Percentiles rank a stretch among this genome's conserved stretches.
phyloP scores from a whole-genome alignment of 2,888 invertebrate species.

The Tortrix viridana region DNA sequence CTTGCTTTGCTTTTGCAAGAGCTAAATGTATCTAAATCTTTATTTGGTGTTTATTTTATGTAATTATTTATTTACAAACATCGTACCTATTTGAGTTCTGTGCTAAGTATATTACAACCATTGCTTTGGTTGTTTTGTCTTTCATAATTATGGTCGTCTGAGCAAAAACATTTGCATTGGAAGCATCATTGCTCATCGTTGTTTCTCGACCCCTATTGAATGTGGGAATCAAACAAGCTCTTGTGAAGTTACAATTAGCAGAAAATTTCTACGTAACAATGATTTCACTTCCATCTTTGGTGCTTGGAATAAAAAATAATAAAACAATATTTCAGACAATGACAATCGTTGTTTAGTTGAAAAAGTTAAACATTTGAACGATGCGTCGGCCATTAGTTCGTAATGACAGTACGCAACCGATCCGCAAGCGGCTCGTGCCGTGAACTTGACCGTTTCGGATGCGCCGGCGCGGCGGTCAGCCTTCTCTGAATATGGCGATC shows the following conservation, averaged over 20 bases:
- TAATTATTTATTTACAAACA: not conserved
- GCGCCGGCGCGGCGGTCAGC: slow-evolving; percentile 65
- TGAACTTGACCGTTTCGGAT: slow-evolving; percentile 79
- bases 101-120: not conserved
- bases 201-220: slow-evolving; percentile 28
- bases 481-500: slow-evolving; percentile 55
- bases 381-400: slow-evolving; percentile 26
- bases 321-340: not conserved
- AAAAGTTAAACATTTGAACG: not conserved
- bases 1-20: slow-evolving; percentile 26
- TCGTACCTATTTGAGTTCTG: not conserved
- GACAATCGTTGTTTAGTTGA: not conserved
- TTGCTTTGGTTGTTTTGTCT: not conserved
- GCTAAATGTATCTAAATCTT: slow-evolving; percentile 4
- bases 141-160: slow-evolving; percentile 3
- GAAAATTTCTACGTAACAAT: slow-evolving; percentile 28
- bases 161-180: slow-evolving; percentile 26
- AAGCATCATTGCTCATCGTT: slow-evolving; percentile 21
- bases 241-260: slow-evolving; percentile 27
- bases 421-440: slow-evolving; percentile 51
- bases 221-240: slow-evolving; percentile 28
- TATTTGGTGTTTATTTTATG: not conserved
- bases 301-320: slow-evolving; percentile 9
- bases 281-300: slow-evolving; percentile 11
- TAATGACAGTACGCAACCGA: slow-evolving; percentile 42